Percentiles rank a stretch among this genome's conserved stretches.
phyloP scores from a whole-genome alignment of 2,888 invertebrate species.

The Acleris emargana region DNA sequence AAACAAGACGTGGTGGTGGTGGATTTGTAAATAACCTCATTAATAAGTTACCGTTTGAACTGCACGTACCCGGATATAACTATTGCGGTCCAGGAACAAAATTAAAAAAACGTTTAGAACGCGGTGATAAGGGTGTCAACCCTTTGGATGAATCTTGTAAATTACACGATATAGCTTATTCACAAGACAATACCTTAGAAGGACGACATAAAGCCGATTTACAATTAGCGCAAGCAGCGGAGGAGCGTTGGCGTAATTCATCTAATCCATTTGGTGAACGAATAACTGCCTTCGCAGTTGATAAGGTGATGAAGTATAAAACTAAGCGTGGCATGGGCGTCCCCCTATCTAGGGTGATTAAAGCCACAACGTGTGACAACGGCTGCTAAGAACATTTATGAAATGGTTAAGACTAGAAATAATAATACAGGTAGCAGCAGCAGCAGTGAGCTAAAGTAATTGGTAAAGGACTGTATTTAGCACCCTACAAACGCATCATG shows the following conservation, averaged over 20 bases:
- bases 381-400: constrained; percentile 19
- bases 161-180: constrained; percentile 17
- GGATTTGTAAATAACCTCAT: constrained; percentile 7
- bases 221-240: constrained; percentile 9
- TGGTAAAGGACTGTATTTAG: constrained; percentile 11
- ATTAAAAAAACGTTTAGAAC: constrained; percentile 46
- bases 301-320: constrained; percentile 12
- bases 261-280: not conserved
- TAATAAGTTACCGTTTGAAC: constrained; percentile 14
- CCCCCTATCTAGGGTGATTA: constrained; percentile 10
- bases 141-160: constrained; percentile 11
- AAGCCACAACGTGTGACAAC: constrained; percentile 8
- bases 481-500: constrained; percentile 13
- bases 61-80: constrained; percentile 43
- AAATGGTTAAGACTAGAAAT: constrained; percentile 3
- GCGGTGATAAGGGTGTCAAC: constrained; percentile 50
- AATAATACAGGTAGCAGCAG: not conserved
- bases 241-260: not conserved
- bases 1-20: not conserved
- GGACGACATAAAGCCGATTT: constrained; percentile 10
- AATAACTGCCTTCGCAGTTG: constrained; percentile 3
- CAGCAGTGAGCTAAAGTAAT: not conserved
- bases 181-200: not conserved
- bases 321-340: constrained; percentile 15
- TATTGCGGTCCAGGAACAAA: constrained; percentile 47